These are phyloP conservation scores for Diarsia rubi DNA, from an alignment of 2,888 invertebrate species.

Conservation along the genomic window DNA sequence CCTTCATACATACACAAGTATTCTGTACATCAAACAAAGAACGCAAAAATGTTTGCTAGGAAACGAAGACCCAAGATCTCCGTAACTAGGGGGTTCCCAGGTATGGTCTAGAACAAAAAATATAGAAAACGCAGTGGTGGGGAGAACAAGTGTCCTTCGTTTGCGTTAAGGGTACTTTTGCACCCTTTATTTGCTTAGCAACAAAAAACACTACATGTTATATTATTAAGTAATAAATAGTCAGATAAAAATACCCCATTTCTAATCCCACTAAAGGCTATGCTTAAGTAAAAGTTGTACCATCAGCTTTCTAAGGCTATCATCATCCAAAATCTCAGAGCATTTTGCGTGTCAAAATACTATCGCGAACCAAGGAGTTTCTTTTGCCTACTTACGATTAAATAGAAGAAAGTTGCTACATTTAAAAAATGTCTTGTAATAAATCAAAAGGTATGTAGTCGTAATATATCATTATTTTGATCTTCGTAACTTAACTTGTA, in stretches of 20 bases:
- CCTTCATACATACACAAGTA: no score
- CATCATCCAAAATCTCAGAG: conserved; percentile 43
- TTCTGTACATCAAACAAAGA: no score
- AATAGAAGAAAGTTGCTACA: conserved; percentile 52
- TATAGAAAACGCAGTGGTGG: no score
- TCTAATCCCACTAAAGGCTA: not conserved
- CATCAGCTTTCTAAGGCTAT: conserved; percentile 54
- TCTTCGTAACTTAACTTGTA: conserved; percentile 17
- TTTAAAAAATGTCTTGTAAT: conserved; percentile 30
- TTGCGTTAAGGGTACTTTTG: no score
- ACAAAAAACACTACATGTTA: not conserved
- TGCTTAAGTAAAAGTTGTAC: conserved; percentile 44
- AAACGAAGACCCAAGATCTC: no score
- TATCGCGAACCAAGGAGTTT: conserved; percentile 35
- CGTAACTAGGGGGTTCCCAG: no score
- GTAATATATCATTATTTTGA: conserved; percentile 28
- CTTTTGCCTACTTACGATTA: conserved; percentile 55
- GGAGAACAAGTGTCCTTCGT: no score
- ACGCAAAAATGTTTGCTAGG: no score
- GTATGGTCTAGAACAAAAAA: no score
- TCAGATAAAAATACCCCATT: not conserved
- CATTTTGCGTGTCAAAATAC: conserved; percentile 57
- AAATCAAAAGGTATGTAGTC: conserved; percentile 19
- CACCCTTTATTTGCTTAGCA: no score
- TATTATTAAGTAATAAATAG: not conserved